A percentile compares a stretch with the other conserved stretches of the same genome.
Evolutionary conservation across 2,888 invertebrate species (phyloP).

Genomic region (Eretmocerus hayati): DNA sequence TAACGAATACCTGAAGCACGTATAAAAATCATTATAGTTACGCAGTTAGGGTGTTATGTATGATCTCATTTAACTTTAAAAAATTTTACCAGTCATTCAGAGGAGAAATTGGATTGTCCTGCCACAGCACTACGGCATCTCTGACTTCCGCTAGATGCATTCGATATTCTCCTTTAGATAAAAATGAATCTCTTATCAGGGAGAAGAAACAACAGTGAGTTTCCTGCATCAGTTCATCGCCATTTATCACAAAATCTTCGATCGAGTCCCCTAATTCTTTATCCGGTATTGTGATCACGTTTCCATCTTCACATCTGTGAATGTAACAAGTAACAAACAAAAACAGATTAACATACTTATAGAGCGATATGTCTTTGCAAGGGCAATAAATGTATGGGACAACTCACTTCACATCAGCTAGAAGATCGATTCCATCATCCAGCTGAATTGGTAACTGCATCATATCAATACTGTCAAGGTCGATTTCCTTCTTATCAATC

Average conservation of each 20-base stretch:
- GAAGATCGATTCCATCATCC: constrained; percentile 56
- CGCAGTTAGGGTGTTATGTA: too few relatives aligned
- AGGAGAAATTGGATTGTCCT: constrained; percentile 73
- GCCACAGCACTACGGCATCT: constrained; percentile 65
- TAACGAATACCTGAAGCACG: constrained; percentile 34
- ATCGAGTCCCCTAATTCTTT: constrained; percentile 32
- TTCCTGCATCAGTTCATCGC: constrained; percentile 60
- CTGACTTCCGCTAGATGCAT: constrained; percentile 72
- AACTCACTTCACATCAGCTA: constrained; percentile 49
- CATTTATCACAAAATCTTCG: constrained; percentile 37
- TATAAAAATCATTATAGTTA: not conserved
- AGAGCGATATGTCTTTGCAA: too few relatives aligned
- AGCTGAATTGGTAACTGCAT: constrained; percentile 71
- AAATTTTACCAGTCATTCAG: constrained; percentile 67
- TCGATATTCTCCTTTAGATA: constrained; percentile 76
- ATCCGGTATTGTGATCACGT: constrained; percentile 37
- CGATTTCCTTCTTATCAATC: constrained; percentile 43
- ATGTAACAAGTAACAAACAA: not conserved
- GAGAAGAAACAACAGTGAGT: constrained; percentile 83
- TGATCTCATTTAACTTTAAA: too few relatives aligned
- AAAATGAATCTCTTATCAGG: constrained; percentile 79
- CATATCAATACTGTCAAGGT: constrained; percentile 63
- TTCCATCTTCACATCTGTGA: constrained; percentile 30
- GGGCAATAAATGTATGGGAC: not conserved
- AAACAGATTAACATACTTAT: not conserved